Base-by-base conservation (phyloP, 2,113 vertebrate genomes). In the Coregonus clupeaformis region DNA sequence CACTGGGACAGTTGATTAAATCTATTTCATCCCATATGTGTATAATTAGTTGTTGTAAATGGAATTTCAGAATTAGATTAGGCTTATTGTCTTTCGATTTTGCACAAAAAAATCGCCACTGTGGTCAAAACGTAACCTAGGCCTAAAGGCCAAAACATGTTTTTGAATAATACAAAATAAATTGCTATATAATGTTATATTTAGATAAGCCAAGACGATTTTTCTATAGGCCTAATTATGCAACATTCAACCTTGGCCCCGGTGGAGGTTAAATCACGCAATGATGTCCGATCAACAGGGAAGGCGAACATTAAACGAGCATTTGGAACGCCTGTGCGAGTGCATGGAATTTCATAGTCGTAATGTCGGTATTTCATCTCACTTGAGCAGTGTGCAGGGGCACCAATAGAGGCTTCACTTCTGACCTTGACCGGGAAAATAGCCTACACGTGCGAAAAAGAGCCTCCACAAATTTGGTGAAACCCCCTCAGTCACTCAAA, bases 181-280 rank as follows among this genome's bases (percentile, higher is more conserved):
- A 14, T 42, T 42, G 9, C 36, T 42, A 42, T 42, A 42, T 13
- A 49, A 47, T 47, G 16, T 4, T 16, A 18, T 52, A 18, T 52
- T 13, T 42, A 42, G 36, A 42, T 14, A 18, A 18, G 49, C 16
- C 13, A 52, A 52, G 47, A 0, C 12, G 47, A 4, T 52, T 6
- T 60, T 60, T 60, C 6, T 60, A 60, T 11, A 29, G 6, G 36
- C 25, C n/a, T 60, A 12, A 75, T 82, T 79, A 79, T 55, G 49
- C 68, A 86, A 78, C 77, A 49, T 73, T 69, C 70, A 79, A 77
- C 74, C 69, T 77, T 79, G 66, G 69, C 72, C 52, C 59, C 77
- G 27, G 27, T 66, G 42, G 6, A 25, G 4, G 49, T n/a, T 68
- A 30, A 69, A 70, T 60, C 9, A 7, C n/a, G 9, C n/a, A 24